Evolutionary conservation across 1,140 invertebrate species (phyloP).

Genomic region (Harpegnathos saltator): DNA sequence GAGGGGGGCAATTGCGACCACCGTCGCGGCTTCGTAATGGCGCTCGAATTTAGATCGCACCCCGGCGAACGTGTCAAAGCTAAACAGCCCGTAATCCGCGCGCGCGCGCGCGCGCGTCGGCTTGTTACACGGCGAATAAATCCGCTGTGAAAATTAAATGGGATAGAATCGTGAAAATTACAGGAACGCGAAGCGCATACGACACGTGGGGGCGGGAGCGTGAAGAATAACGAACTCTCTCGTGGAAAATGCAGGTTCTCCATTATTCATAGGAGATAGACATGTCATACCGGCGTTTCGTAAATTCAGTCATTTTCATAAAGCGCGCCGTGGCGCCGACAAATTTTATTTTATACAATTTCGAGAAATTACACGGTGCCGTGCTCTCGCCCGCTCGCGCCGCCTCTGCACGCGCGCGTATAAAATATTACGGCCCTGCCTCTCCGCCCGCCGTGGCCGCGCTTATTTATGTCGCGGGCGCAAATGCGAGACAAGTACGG

Average conservation of each 20-base stretch:
- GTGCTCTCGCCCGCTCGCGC: too few species aligned
- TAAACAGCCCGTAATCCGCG: slow-evolving; percentile 44
- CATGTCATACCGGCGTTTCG: background rate
- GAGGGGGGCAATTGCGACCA: background rate
- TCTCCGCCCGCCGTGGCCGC: background rate
- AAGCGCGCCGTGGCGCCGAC: slow-evolving; percentile 2
- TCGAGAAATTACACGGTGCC: slow-evolving; percentile 34
- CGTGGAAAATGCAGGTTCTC: slow-evolving; percentile 29
- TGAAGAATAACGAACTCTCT: slow-evolving; percentile 19
- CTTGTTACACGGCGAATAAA: background rate
- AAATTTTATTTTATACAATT: slow-evolving; percentile 48
- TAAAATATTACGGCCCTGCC: background rate
- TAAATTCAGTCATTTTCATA: slow-evolving; percentile 36
- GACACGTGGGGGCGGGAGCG: too few species aligned
- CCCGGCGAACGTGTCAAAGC: background rate
- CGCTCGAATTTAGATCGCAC: slow-evolving; percentile 37
- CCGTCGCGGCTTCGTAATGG: slow-evolving; percentile 17
- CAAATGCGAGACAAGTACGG: slow-evolving; percentile 44
- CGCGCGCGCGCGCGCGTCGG: background rate
- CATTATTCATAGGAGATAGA: slow-evolving; percentile 33
- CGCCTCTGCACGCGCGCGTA: too few species aligned
- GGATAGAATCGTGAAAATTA: too few species aligned
- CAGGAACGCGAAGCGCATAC: slow-evolving; percentile 7
- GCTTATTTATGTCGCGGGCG: slow-evolving; percentile 40
- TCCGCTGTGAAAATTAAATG: slow-evolving; percentile 21